Base-by-base conservation (phyloP, 2,113 vertebrate species). In the Saimiri boliviensis region DNA sequence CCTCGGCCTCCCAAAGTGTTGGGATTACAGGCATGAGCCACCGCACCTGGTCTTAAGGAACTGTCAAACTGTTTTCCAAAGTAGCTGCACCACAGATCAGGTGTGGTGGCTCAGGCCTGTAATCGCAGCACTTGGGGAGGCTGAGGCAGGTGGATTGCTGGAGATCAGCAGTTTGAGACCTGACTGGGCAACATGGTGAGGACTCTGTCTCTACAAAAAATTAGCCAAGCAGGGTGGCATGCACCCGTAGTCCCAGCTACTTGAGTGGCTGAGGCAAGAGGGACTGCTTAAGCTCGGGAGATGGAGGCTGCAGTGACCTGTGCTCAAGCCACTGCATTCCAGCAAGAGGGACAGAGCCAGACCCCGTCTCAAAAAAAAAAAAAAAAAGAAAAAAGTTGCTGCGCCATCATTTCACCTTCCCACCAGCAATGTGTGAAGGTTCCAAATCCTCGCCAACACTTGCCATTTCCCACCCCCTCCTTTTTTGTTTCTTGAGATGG, bases 111-210 rank as follows among this genome's bases (percentile, higher is more conserved):
- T 45, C 40, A 47, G 7, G 42, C 40, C 73, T 47, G 14, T 32
- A 32, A 77, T 77, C 42, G 14, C 42, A 30, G 25, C 4, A 45
- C 27, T 77, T 32, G 17, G 74, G 27, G 74, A 47, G 42, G 42
- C 25, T 0, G 3, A 77, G 42, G 27, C 0, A 2, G 27, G 42
- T 30, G 42, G 42, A 77, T 47, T 5, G 14, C 42, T 3, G 30
- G 42, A 77, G 74, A 8, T 16, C 74, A 47, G 3, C 25, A 47
- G 74, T 77, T 47, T 8, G 16, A 77, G 42, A 77, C 42, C 42
- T 30, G 14, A 42, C 74, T 77, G 74, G 16, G 16, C 27, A 77
- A 42, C 37, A 76, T 14, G 27, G 27, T 9, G 27, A 77, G 27
- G 45, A 17, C 27, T 27, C 4, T 32, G 8, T 77, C 74, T 32